phyloP scores from a whole-genome alignment of 2,113 vertebrate species.

The Melanocharis versteri region DNA sequence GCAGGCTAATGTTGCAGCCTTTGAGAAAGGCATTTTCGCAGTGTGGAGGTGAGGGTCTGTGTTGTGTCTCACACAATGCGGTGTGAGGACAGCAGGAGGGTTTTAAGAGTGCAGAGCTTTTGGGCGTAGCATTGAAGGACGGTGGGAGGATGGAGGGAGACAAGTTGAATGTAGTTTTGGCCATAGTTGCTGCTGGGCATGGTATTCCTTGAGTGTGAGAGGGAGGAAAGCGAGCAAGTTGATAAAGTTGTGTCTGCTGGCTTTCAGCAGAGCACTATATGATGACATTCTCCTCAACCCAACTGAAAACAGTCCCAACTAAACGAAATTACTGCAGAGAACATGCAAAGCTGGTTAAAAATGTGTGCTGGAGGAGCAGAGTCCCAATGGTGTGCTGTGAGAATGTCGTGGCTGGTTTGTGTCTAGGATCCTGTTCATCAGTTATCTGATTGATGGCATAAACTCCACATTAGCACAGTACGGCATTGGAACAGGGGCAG shows the following conservation, averaged over 20 bases:
- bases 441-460: neutral
- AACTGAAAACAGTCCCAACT: neutral
- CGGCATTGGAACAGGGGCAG: neutral
- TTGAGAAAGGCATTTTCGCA: neutral
- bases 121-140: neutral
- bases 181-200: neutral
- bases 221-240: accelerated
- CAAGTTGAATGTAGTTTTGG: accelerated
- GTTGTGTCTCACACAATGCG: neutral
- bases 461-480: neutral
- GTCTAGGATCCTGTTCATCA: neutral
- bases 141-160: neutral
- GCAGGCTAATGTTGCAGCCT: neutral
- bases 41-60: neutral
- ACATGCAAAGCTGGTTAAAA: neutral
- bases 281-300: neutral
- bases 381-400: neutral
- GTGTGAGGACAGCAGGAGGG: neutral
- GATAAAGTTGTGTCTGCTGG: neutral
- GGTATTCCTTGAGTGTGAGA: neutral
- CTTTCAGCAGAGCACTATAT: neutral
- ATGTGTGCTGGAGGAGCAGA: neutral
- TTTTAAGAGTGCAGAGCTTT: neutral
- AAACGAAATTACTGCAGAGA: neutral
- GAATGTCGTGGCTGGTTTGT: neutral